Evolutionary conservation across 2,888 invertebrate genomes (phyloP).

Genomic region (Eristalinus sepulchralis): DNA sequence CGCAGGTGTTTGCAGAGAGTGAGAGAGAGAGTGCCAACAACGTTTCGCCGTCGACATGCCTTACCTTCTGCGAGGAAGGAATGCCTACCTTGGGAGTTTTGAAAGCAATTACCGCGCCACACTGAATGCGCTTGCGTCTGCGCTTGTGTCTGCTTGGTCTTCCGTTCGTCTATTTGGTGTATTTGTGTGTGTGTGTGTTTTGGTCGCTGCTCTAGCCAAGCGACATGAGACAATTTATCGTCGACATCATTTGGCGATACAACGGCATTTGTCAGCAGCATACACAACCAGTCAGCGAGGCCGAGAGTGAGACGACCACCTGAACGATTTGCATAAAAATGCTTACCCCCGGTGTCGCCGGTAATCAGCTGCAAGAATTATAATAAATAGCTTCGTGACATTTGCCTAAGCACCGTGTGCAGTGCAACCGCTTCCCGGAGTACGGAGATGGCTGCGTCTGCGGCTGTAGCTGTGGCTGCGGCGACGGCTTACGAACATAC

Average conservation of each 20-base stretch:
- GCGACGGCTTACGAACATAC: neutral
- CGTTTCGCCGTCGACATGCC: slow-evolving; percentile 41
- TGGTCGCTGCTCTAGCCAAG: slow-evolving; percentile 7
- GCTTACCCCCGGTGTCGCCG: slow-evolving; percentile 51
- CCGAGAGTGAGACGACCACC: slow-evolving; percentile 61
- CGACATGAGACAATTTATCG: slow-evolving; percentile 68
- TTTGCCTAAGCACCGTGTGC: slow-evolving; percentile 37
- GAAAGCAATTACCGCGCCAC: slow-evolving; percentile 58
- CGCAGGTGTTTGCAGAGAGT: slow-evolving; percentile 62
- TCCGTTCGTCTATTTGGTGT: slow-evolving; percentile 19
- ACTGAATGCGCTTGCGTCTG: slow-evolving; percentile 10
- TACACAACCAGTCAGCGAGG: neutral
- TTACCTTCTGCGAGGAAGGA: slow-evolving; percentile 33
- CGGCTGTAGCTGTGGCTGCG: too few species aligned
- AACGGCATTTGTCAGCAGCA: slow-evolving; percentile 62
- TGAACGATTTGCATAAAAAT: slow-evolving; percentile 70
- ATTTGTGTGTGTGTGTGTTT: neutral
- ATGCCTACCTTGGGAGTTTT: slow-evolving; percentile 43
- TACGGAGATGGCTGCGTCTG: neutral
- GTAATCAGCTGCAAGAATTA: slow-evolving; percentile 68
- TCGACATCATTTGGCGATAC: slow-evolving; percentile 61
- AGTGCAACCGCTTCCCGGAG: neutral
- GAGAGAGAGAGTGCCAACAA: slow-evolving; percentile 43
- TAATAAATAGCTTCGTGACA: slow-evolving; percentile 69
- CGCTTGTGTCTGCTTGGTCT: slow-evolving; percentile 7